These are phyloP conservation scores for Spea multiplicata DNA, from an alignment of 2,113 vertebrate species.

Conservation along the genomic window DNA sequence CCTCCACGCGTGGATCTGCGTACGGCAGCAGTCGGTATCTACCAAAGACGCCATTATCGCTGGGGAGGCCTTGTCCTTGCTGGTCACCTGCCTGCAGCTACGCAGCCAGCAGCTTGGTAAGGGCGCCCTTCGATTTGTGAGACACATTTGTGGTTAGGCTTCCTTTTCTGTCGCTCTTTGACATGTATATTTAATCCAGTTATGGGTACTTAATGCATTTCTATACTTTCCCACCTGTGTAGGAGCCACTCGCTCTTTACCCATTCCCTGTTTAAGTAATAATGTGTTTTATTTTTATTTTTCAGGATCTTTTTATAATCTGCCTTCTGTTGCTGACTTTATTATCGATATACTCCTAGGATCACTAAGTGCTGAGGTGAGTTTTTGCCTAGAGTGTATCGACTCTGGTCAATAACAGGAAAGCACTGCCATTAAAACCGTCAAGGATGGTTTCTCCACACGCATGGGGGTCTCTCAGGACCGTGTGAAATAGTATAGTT, in stretches of 20 bases:
- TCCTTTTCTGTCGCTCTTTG: background rate
- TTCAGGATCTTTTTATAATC: conserved; percentile 90
- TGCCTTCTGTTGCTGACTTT: conserved; percentile 93
- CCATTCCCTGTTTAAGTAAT: too few species aligned
- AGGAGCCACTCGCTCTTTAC: too few species aligned
- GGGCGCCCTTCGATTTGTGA: conserved; percentile 17
- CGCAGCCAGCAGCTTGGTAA: conserved; percentile 91
- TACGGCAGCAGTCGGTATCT: conserved; percentile 88
- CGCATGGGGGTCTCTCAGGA: too few species aligned
- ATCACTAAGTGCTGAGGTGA: conserved; percentile 91
- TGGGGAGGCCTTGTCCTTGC: conserved; percentile 90
- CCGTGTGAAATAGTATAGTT: too few species aligned
- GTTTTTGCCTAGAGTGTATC: too few species aligned
- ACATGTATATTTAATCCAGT: too few species aligned
- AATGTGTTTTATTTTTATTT: background rate
- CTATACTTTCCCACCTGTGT: too few species aligned
- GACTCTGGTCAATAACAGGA: too few species aligned
- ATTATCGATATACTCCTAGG: conserved; percentile 95
- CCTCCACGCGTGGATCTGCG: conserved; percentile 91
- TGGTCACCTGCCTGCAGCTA: conserved; percentile 95
- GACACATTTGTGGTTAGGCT: background rate
- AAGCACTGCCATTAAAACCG: too few species aligned
- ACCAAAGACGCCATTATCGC: conserved; percentile 95
- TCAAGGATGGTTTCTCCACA: too few species aligned
- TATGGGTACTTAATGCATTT: background rate